These are phyloP conservation scores for Lampris megalopsis DNA, from an alignment of 2,113 vertebrate genomes.

Conservation along the genomic window DNA sequence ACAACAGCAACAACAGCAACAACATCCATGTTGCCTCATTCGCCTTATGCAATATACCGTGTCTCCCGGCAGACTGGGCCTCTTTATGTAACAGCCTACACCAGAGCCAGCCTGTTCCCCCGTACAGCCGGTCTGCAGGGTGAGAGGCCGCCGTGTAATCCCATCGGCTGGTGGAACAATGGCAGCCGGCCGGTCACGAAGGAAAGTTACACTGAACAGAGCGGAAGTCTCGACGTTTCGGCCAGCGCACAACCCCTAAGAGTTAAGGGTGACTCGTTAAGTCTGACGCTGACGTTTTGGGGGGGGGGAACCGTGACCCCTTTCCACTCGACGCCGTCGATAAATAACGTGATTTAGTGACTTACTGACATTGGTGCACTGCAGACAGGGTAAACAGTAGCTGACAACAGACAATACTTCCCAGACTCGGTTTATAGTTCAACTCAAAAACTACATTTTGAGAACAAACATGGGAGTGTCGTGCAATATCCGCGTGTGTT, in stretches of 20 bases:
- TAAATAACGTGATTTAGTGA: constrained; percentile 64
- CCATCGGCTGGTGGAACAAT: constrained; percentile 49
- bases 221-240: constrained; percentile 41
- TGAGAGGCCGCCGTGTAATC: not conserved
- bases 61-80: constrained; percentile 34
- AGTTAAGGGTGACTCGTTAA: constrained; percentile 53
- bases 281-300: constrained; percentile 36
- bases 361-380: constrained; percentile 57
- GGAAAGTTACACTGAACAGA: constrained; percentile 42
- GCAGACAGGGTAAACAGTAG: constrained; percentile 50
- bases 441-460: constrained; percentile 47
- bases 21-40: constrained; percentile 56
- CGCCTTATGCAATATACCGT: constrained; percentile 38
- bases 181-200: constrained; percentile 52
- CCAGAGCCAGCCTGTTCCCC: constrained; percentile 38
- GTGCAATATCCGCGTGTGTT: constrained; percentile 12
- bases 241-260: constrained; percentile 33
- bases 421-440: constrained; percentile 54
- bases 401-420: constrained; percentile 47
- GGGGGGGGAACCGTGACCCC: constrained; percentile 50
- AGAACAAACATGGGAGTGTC: constrained; percentile 32
- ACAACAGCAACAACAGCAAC: constrained; percentile 4
- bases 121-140: constrained; percentile 35
- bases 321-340: constrained; percentile 73
- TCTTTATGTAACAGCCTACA: constrained; percentile 55